These are phyloP conservation scores for Latheticus oryzae DNA, from an alignment of 2,888 invertebrate genomes.

Conservation along the genomic window DNA sequence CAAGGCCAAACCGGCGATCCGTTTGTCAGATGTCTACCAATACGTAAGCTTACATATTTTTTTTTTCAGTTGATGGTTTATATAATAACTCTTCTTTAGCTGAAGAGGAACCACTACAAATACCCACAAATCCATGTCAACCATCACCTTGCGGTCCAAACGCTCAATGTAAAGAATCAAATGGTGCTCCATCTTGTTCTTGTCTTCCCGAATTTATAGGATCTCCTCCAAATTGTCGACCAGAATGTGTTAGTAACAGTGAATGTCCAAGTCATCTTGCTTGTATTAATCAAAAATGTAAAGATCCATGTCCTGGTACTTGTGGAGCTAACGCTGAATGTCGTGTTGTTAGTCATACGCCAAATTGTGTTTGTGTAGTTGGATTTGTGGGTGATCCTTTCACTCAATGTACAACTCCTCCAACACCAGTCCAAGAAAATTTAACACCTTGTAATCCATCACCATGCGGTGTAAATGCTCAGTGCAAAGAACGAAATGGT, in stretches of 20 bases:
- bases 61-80: background rate
- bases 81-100: constrained; percentile 29
- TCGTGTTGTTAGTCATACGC: constrained; percentile 79
- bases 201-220: constrained; percentile 78
- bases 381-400: constrained; percentile 80
- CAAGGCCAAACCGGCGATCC: constrained; percentile 56
- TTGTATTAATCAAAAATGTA: constrained; percentile 80
- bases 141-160: constrained; percentile 80
- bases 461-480: constrained; percentile 75
- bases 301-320: constrained; percentile 82
- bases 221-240: constrained; percentile 75
- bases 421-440: constrained; percentile 62
- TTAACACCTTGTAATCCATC: constrained; percentile 73
- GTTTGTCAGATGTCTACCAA: constrained; percentile 52
- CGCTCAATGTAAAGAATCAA: constrained; percentile 74
- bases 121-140: constrained; percentile 73
- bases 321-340: constrained; percentile 83
- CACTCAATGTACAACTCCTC: constrained; percentile 60
- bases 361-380: constrained; percentile 76
- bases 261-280: constrained; percentile 81
- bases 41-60: constrained; percentile 25
- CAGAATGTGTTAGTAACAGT: constrained; percentile 82
- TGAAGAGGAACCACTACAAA: constrained; percentile 70
- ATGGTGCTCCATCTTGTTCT: constrained; percentile 72
- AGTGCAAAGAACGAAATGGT: constrained; percentile 72